Base-by-base conservation (phyloP, 1,140 invertebrate genomes). In the Ladona fulva region DNA sequence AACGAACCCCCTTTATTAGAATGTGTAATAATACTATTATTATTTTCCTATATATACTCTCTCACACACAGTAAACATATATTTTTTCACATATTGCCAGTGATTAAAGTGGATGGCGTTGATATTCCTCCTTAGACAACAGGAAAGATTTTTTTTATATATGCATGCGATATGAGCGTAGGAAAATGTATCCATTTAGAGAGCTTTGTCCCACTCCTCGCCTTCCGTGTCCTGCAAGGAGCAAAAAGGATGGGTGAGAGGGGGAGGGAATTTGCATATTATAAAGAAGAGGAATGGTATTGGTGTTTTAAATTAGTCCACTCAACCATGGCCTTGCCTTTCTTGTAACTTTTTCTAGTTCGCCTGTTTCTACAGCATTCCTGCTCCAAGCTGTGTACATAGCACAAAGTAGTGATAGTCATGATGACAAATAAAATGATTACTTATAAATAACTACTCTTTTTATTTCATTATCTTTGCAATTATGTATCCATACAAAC, bases 221-320 rank as follows among this genome's bases (percentile, higher is more conserved):
- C 44, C 10, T 11, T 52, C 44, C 44, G 44, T 52, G 44, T 52
- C 44, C 10, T 11, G 19, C 44, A 11, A 52, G 44, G 44, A 52
- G 44, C 44, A 11, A 22, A 66, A 19, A 19, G 52, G 52, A 66
- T 6, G n/a, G n/a, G n/a, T n/a, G n/a, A n/a, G n/a, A n/a, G n/a
- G n/a, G n/a, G 12, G 1, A 6, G n/a, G 52, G 14, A 22, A 66
- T 66, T 66, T 19, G n/a, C n/a, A 66, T 52, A 52, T 10, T 52
- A 19, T 19, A 22, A 66, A 22, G 52, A 22, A 66, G 52, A 22
- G 52, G 19, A 52, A 52, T 52, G 44, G 44, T 11, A 52, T 11
- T 52, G 44, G 52, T 66, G 52, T 66, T 66, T 66, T 66, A 66
- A 66, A 66, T 66, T 66, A 66, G n/a, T 66, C 16, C 52, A 66